A percentile compares a stretch with the other conserved stretches of the same genome.
phyloP scores from a whole-genome alignment of 1,140 invertebrate genomes.

The Macrobrachium rosenbergii region DNA sequence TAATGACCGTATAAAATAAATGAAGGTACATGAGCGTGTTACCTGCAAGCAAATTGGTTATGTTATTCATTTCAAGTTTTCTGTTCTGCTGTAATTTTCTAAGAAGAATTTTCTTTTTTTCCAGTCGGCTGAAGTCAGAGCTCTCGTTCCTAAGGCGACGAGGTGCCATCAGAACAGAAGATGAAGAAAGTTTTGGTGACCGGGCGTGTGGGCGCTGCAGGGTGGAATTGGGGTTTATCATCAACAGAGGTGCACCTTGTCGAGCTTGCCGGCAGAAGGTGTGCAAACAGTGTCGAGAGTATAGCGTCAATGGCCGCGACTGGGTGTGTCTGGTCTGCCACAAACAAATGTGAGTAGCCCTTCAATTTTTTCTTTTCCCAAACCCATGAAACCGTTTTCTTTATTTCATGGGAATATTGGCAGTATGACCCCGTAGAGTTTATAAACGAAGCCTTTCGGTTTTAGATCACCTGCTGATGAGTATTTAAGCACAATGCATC shows the following conservation, averaged over 20 bases:
- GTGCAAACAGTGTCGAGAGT: constrained; percentile 81
- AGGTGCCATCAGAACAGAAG: constrained; percentile 70
- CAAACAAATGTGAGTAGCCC: constrained; percentile 80
- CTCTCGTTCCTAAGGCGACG: constrained; percentile 76
- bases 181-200: constrained; percentile 57
- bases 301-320: constrained; percentile 75
- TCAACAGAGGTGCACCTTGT: constrained; percentile 82
- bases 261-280: constrained; percentile 79
- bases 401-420: neutral
- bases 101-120: constrained; percentile 16
- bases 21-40: neutral
- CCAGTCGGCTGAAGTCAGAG: constrained; percentile 78
- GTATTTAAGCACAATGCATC: too few species aligned
- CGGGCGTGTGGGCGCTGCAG: constrained; percentile 80
- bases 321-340: constrained; percentile 83
- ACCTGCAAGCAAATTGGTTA: neutral
- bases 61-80: neutral
- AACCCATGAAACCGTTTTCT: neutral
- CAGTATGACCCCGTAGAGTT: neutral
- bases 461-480: too few species aligned
- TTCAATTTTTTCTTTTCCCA: neutral
- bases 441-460: too few species aligned
- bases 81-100: neutral
- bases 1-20: too few species aligned
- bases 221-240: constrained; percentile 79